A percentile compares a stretch with the other conserved stretches of the same genome.
phyloP scores from a whole-genome alignment of 2,113 vertebrate genomes.

The Mus pahari region DNA sequence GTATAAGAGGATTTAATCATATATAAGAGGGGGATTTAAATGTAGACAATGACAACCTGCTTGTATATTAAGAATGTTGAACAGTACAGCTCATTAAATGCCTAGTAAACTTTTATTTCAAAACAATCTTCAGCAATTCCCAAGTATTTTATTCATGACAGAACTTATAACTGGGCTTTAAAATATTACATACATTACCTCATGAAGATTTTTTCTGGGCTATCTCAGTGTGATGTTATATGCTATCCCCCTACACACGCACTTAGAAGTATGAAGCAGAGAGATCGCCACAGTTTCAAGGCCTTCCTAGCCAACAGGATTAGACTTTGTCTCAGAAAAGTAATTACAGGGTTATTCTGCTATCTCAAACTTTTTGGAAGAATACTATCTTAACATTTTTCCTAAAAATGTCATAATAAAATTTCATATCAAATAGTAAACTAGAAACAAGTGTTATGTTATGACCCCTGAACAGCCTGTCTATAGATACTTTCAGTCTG shows the following conservation, averaged over 20 bases:
- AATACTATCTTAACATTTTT: neutral
- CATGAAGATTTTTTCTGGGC: slow-evolving; percentile 2
- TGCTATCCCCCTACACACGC: too few relatives aligned
- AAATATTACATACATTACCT: neutral
- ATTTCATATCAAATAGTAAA: neutral
- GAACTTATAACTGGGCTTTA: neutral
- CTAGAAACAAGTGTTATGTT: neutral
- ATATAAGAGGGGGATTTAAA: neutral
- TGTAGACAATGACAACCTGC: neutral
- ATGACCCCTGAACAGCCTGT: neutral
- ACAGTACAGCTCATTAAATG: slow-evolving; percentile 14
- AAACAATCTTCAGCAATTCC: slow-evolving; percentile 48
- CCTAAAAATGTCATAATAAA: neutral
- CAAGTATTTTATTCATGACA: neutral
- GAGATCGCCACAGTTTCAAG: neutral
- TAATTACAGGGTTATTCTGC: neutral
- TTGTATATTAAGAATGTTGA: slow-evolving; percentile 40
- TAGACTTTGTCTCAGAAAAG: neutral
- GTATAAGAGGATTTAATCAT: neutral
- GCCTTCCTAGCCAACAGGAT: neutral
- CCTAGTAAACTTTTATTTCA: slow-evolving; percentile 15
- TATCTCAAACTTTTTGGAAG: neutral
- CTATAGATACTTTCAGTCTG: neutral
- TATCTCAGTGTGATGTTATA: too few relatives aligned
- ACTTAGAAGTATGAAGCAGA: too few relatives aligned